A percentile compares a stretch with the other conserved stretches of the same genome.
Conservation (phyloP, 2,888 invertebrate species). For the Ariolimax columbianus region DNA sequence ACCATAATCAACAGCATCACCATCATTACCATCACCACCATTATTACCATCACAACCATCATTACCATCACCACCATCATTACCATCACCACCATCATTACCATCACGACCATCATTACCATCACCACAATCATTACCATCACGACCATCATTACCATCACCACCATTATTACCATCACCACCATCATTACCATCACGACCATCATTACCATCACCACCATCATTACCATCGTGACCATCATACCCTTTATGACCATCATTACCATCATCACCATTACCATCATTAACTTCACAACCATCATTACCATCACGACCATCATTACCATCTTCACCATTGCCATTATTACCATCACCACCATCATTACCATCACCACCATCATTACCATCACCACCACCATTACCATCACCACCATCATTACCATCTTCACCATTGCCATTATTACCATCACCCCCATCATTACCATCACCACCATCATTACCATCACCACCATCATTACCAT, state of each 20-base stretch:
- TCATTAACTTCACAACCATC: no score
- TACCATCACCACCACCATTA: conserved; percentile 7
- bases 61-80: background rate
- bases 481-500: conserved; percentile 2
- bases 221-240: conserved; percentile 3
- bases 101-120: conserved; percentile 7
- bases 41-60: no score
- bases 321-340: no score
- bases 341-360: conserved; percentile 15
- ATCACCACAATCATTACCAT: no score
- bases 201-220: conserved; percentile 19
- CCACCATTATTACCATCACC: background rate
- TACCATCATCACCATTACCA: background rate
- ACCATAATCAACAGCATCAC: no score
- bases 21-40: no score
- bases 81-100: conserved; percentile 1
- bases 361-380: background rate
- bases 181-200: conserved; percentile 13
- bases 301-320: no score
- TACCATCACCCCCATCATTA: no score
- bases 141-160: background rate
- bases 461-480: background rate
- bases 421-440: no score
- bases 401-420: no score
- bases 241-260: background rate